A percentile compares a stretch with the other conserved stretches of the same genome.
Conservation (phyloP, 2,888 invertebrate genomes). For the Bellardia bayeri region DNA sequence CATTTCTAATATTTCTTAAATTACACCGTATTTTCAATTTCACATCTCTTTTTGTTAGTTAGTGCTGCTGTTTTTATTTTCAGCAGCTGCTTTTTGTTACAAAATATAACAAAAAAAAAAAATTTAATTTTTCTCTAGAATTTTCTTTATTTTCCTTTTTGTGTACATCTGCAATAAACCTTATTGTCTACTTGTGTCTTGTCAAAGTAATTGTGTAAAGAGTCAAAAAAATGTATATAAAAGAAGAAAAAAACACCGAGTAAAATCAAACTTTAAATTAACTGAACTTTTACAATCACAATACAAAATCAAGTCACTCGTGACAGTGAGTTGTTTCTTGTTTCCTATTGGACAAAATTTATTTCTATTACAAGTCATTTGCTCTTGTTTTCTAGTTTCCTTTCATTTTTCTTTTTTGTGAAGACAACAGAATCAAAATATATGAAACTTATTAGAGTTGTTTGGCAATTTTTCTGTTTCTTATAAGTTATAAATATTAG, state of each 20-base stretch:
- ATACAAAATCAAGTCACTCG: slow-evolving; percentile 36
- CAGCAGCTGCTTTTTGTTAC: not conserved
- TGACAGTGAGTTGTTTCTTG: slow-evolving; percentile 35
- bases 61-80: not conserved
- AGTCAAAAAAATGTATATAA: not conserved
- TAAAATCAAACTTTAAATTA: slow-evolving; percentile 71
- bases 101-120: not conserved
- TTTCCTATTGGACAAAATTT: slow-evolving; percentile 32
- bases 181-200: slow-evolving; percentile 23
- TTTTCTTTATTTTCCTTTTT: slow-evolving; percentile 2
- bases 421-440: not conserved
- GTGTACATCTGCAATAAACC: slow-evolving; percentile 5
- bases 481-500: not conserved
- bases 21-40: slow-evolving; percentile 47
- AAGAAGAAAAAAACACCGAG: not conserved
- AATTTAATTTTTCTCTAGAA: slow-evolving; percentile 20
- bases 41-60: not conserved
- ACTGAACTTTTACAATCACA: slow-evolving; percentile 65
- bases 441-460: not conserved
- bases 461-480: not conserved
- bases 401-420: not conserved
- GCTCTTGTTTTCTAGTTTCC: slow-evolving; percentile 1
- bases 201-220: slow-evolving; percentile 37
- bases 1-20: slow-evolving; percentile 44
- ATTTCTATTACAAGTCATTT: slow-evolving; percentile 22